Conservation (phyloP, 1,140 invertebrate genomes). For the fruit fly (Drosophila melanogaster) region DNA sequence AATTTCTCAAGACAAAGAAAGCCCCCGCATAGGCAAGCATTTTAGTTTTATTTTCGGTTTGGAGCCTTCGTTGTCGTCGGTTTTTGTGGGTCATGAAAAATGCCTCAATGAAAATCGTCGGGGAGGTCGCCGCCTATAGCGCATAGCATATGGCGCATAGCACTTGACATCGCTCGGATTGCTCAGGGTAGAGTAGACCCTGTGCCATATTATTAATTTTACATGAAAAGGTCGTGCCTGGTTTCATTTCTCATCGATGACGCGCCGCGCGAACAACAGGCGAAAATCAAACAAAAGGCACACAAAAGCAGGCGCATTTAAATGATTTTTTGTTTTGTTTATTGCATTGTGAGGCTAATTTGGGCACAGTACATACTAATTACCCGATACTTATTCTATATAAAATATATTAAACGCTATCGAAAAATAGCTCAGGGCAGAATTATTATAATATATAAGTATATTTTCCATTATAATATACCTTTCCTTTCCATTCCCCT, state of each 20-base stretch:
- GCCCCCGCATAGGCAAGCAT: slow-evolving; percentile 16
- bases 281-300: slow-evolving; percentile 32
- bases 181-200: slow-evolving; percentile 51
- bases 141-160: slow-evolving; percentile 19
- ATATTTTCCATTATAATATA: not conserved
- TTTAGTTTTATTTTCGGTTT: slow-evolving; percentile 35
- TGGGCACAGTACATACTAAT: not conserved
- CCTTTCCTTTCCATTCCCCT: not conserved
- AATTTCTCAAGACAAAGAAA: slow-evolving; percentile 55
- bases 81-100: slow-evolving; percentile 69
- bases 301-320: not conserved
- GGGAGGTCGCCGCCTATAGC: slow-evolving; percentile 47
- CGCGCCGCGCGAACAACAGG: slow-evolving; percentile 9
- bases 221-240: slow-evolving; percentile 69
- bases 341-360: slow-evolving; percentile 16
- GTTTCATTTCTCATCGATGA: slow-evolving; percentile 61
- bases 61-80: slow-evolving; percentile 31
- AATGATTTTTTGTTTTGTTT: slow-evolving; percentile 1
- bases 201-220: slow-evolving; percentile 79
- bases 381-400: no score
- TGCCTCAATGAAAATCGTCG: slow-evolving; percentile 45
- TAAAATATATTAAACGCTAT: no score
- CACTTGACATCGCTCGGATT: slow-evolving; percentile 32
- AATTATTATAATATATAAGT: no score
- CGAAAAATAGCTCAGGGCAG: no score